Evolutionary conservation across 2,888 invertebrate genomes (phyloP), one percentile per base, ranked within the genome.

Genomic region (Alloplasta piceator): DNA sequence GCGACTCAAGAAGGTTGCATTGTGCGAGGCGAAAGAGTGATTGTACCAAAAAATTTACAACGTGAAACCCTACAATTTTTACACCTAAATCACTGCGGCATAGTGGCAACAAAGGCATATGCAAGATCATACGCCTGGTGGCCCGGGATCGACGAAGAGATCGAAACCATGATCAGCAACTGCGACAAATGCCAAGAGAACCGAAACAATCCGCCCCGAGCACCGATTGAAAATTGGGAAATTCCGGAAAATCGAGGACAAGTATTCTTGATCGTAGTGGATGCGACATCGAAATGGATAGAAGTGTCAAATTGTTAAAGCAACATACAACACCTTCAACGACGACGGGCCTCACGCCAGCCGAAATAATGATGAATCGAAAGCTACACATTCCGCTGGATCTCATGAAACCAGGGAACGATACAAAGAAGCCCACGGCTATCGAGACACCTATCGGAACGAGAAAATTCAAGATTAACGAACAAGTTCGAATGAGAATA

Each of bases 81-180:
- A 63, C 72, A 78, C 38, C 16, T n/a, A 50, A 81, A 64, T 46
- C 82, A 83, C 55, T 26, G 60, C 36, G 82, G 80, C 9, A 80
- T 83, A 0, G 56, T 61, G 5, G 60, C 46, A 12, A 78, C 72
- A 12, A 78, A 78, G 16, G 72, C 66, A n/a, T 50, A 43, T 6
- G 78, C 72, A 5, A 38, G 78, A 9, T 56, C 64, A 36, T 78
- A 73, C 64, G 68, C 61, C 14, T 76, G 63, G 70, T 76, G 70
- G 76, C 76, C 76, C 61, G 38, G 61, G 2, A 73, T 82, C 6
- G 78, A 78, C 46, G 56, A 55, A 48, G 72, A 82, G 2, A 72
- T 80, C 38, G 82, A 84, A 52, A 52, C 6, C 10, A 41, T 70
- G 58, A 60, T 79, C 4, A 78, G 56, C 36, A 52, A 56, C 6